Evolutionary conservation across 2,797 vertebrate genomes (phyloP).

Genomic region (Artibeus lituratus): DNA sequence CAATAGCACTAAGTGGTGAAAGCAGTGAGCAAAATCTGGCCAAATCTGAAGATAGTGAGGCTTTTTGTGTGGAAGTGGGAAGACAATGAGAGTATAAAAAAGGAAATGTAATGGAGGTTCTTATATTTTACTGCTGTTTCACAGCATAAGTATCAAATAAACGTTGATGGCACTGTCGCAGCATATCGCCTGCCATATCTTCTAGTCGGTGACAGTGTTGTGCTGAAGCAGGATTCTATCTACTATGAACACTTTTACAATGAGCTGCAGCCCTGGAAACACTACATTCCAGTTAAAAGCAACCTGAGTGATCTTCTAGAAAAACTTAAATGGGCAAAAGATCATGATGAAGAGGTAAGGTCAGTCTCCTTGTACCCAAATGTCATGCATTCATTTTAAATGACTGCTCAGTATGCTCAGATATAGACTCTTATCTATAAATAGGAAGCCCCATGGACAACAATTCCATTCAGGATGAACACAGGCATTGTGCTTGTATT

Average conservation of each 20-base stretch:
- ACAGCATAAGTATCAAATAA: constrained; percentile 98
- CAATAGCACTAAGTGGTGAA: background rate
- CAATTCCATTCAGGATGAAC: background rate
- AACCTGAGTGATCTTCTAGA: constrained; percentile 95
- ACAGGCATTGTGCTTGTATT: background rate
- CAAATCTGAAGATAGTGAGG: background rate
- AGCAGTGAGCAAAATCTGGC: background rate
- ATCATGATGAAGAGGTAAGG: constrained; percentile 94
- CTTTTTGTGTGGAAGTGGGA: background rate
- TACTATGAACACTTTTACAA: constrained; percentile 99
- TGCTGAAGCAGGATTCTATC: constrained; percentile 96
- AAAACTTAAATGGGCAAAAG: constrained; percentile 94
- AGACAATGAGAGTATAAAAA: background rate
- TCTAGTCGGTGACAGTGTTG: constrained; percentile 93
- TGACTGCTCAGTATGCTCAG: background rate
- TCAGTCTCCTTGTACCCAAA: background rate
- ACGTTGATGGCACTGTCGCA: constrained; percentile 96
- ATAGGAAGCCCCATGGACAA: background rate
- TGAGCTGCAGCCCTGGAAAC: constrained; percentile 92
- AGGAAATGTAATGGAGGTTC: background rate
- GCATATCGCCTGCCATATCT: constrained; percentile 97
- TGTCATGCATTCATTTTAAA: background rate
- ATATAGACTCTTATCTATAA: background rate
- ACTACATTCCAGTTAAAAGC: constrained; percentile 93
- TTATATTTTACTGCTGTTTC: constrained; percentile 47